Percentiles rank a stretch among this genome's conserved stretches.
Evolutionary conservation across 2,888 invertebrate genomes (phyloP).

Genomic region (Julus scanicus): DNA sequence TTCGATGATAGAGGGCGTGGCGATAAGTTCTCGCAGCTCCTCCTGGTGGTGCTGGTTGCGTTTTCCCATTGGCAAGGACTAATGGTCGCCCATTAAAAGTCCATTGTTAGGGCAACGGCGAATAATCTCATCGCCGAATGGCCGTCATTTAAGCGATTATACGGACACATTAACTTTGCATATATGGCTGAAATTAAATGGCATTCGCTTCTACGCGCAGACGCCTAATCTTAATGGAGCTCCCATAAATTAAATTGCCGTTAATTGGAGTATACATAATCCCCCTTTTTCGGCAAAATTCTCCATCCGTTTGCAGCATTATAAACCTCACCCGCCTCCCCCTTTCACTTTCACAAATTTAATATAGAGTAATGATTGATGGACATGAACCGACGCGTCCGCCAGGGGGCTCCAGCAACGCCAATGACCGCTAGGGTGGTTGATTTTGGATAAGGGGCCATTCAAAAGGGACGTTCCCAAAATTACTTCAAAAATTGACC

Average conservation of each 20-base stretch:
- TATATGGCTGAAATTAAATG: conserved; percentile 28
- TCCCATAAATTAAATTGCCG: conserved; percentile 19
- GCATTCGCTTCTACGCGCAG: not conserved
- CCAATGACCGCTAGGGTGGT: no score
- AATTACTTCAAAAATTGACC: no score
- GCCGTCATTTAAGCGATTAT: conserved; percentile 5
- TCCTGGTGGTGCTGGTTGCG: not conserved
- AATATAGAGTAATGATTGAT: not conserved
- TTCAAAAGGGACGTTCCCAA: no score
- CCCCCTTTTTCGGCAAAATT: conserved; percentile 22
- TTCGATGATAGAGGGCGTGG: no score
- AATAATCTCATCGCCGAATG: not conserved
- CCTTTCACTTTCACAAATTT: not conserved
- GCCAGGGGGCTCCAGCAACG: no score
- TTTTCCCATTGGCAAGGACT: not conserved
- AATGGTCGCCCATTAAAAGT: not conserved
- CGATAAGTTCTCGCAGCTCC: not conserved
- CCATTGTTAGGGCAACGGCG: not conserved
- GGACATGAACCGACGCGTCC: not conserved
- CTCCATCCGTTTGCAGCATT: not conserved
- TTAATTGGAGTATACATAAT: conserved; percentile 17
- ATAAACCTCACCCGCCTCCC: not conserved
- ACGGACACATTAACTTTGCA: conserved; percentile 16
- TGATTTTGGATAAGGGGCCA: no score
- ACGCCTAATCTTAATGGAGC: conserved; percentile 33